Conservation (phyloP, 2,113 vertebrate genomes). For the Cyanoderma ruficeps region DNA sequence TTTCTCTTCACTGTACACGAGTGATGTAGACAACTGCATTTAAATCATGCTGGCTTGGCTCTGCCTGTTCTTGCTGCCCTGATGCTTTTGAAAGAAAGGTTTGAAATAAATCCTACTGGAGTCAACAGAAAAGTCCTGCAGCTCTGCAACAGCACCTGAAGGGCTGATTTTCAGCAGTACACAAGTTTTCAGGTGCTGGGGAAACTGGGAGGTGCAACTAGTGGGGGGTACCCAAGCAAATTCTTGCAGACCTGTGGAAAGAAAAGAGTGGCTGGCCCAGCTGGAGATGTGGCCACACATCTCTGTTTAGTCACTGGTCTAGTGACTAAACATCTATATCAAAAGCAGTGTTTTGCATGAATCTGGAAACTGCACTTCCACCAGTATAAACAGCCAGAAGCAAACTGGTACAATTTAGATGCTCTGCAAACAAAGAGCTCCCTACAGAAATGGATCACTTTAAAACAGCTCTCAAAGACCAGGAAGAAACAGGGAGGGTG, state of each 20-base stretch:
- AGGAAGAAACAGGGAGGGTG: background rate
- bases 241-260: background rate
- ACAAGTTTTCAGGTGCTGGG: background rate
- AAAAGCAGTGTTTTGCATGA: background rate
- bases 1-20: background rate
- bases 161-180: background rate
- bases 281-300: too few species aligned
- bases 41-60: background rate
- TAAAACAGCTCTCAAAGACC: background rate
- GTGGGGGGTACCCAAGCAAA: background rate
- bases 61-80: background rate
- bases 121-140: background rate
- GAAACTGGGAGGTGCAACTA: background rate
- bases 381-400: background rate
- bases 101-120: background rate
- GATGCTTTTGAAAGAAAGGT: background rate
- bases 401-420: background rate
- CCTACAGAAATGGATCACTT: background rate
- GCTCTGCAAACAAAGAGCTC: background rate
- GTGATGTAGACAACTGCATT: background rate
- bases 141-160: background rate
- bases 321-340: background rate
- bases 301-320: too few species aligned
- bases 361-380: background rate
- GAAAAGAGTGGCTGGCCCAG: background rate